Evolutionary conservation across 2,888 invertebrate genomes (phyloP).

Genomic region (Mesorhabditis belari): DNA sequence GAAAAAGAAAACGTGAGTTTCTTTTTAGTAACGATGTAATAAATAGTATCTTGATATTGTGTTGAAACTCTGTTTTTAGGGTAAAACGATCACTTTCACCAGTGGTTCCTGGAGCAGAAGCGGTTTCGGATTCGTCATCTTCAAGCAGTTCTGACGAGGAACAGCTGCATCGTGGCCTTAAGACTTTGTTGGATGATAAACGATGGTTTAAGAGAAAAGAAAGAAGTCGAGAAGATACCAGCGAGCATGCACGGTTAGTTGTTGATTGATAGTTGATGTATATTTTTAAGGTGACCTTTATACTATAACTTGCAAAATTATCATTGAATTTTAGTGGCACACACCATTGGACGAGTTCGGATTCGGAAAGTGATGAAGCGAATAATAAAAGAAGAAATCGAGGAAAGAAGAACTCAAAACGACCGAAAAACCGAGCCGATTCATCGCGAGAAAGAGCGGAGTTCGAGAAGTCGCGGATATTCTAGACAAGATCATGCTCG

Average conservation of each 20-base stretch:
- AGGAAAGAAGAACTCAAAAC: not conserved
- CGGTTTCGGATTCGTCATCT: not conserved
- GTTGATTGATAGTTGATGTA: not conserved
- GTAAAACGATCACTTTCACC: not conserved
- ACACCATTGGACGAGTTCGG: not conserved
- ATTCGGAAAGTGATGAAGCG: not conserved
- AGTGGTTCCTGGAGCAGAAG: not conserved
- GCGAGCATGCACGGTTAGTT: not conserved
- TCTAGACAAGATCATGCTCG: no score
- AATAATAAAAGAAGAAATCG: not conserved
- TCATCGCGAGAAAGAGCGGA: no score
- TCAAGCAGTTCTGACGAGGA: not conserved
- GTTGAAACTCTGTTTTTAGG: not conserved
- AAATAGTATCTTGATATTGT: no score
- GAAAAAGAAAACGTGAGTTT: not conserved
- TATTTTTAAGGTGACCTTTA: not conserved
- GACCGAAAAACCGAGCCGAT: not conserved
- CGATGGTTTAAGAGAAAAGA: no score
- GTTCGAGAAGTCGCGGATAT: no score
- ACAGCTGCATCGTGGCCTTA: no score
- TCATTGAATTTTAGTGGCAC: no score
- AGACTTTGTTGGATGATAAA: no score
- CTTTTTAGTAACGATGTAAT: no score
- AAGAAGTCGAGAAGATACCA: no score
- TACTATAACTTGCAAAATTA: no score